phyloP scores from a whole-genome alignment of 2,113 vertebrate species.

The Tragelaphus scriptus region DNA sequence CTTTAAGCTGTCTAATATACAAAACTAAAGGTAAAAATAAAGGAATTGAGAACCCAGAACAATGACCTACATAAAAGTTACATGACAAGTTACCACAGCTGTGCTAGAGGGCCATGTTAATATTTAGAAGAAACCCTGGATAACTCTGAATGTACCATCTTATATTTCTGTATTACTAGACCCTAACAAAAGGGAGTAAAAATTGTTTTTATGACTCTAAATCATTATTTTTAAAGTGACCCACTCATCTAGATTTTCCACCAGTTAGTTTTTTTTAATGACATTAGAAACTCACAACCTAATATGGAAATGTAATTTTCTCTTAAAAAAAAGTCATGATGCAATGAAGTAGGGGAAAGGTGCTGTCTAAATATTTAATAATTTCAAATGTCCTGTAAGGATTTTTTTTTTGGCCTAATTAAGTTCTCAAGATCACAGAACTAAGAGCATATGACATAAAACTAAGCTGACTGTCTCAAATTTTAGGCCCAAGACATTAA shows the following conservation, averaged over 20 bases:
- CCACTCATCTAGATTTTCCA: constrained; percentile 3
- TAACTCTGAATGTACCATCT: not conserved
- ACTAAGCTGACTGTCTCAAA: not conserved
- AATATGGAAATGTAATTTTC: constrained; percentile 22
- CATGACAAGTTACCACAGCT: not conserved
- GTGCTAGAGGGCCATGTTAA: not conserved
- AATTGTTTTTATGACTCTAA: not conserved
- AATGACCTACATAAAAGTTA: not conserved
- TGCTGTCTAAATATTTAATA: constrained; percentile 27
- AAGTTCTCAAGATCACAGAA: not conserved
- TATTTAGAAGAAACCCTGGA: not conserved
- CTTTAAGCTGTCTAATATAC: not conserved
- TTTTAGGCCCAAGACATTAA: not conserved
- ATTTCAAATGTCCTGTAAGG: not conserved
- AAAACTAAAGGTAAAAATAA: constrained; percentile 23
- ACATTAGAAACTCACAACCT: not conserved
- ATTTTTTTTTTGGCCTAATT: not conserved
- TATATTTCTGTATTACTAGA: not conserved
- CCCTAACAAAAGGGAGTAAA: not conserved
- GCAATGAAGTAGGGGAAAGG: not conserved
- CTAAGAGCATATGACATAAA: not conserved
- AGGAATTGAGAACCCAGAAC: not conserved
- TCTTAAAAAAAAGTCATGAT: not conserved
- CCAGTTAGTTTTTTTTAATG: not conserved
- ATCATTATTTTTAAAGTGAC: constrained; percentile 5